Evolutionary conservation across 2,113 vertebrate genomes (phyloP), one percentile per base, ranked within the genome.

Genomic region (Cairina moschata): DNA sequence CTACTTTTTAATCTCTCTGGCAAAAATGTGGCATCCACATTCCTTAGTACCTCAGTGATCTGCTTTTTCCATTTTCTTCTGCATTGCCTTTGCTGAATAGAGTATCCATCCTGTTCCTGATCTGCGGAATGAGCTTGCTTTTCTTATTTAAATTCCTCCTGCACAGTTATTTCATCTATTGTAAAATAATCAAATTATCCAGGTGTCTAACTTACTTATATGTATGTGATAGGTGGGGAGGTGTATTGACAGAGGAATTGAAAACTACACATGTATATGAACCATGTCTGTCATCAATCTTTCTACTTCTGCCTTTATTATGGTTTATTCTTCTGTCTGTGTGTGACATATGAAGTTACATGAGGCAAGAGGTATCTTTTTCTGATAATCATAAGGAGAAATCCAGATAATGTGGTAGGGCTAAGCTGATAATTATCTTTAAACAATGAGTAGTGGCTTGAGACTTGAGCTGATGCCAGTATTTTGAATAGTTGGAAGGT

Each of bases 391-490:
- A n/a, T 72, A 72, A 60, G 15, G 77, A 55, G 48, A 86, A 91
- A 72, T 65, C 8, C 25, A 66, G 46, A 46, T 75, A 71, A 91
- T 78, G 28, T 50, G 31, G 11, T 62, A 59, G 26, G 17, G 11
- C 77, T 84, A 82, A 92, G 54, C 8, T 73, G 20, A 21, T 89
- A 75, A 82, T 93, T 87, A 46, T 62, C 62, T 95, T 92, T 89
- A 58, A 91, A 12, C 34, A 48, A 26, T 65, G 62, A 65, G 38
- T 91, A 42, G 22, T 6, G 8, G 31, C 87, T 32, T 65, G 68
- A 83, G 56, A 83, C 22, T 83, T 63, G 46, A 90, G 48, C 22
- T 48, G 32, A 15, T 78, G 86, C 46, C 83, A 74, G 9, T 36
- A 40, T 66, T 62, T 28, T 16, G 55, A 87, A n/a, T 63, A 76